These are phyloP conservation scores for Lasioglossum calceatum DNA, from an alignment of 2,888 invertebrate genomes.

Conservation along the genomic window DNA sequence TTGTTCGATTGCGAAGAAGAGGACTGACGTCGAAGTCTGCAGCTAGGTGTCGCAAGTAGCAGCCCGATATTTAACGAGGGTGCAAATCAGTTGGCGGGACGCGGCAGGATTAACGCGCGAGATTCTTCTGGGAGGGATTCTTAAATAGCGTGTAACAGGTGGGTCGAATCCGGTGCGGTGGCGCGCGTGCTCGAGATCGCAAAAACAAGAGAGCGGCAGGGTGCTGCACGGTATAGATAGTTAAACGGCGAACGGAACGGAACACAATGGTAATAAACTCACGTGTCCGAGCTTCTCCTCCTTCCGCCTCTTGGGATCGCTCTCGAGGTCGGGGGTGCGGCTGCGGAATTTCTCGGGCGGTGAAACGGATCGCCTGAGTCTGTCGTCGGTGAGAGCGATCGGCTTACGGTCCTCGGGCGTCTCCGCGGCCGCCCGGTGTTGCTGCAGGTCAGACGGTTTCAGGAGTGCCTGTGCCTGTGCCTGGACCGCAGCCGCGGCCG, in stretches of 20 bases:
- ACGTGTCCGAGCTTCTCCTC: conserved; percentile 95
- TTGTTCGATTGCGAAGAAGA: not conserved
- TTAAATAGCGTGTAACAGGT: conserved; percentile 60
- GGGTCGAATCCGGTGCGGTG: conserved; percentile 39
- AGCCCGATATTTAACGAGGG: not conserved
- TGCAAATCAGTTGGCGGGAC: not conserved
- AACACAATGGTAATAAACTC: conserved; percentile 84
- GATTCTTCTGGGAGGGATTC: conserved; percentile 34
- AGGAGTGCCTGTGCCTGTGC: conserved; percentile 79
- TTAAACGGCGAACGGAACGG: not conserved
- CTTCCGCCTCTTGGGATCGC: conserved; percentile 91
- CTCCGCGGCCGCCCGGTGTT: conserved; percentile 83
- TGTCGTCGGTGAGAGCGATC: conserved; percentile 85
- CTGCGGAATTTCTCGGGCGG: conserved; percentile 94
- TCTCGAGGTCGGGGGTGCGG: conserved; percentile 91
- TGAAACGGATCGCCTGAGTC: conserved; percentile 90
- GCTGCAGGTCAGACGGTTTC: conserved; percentile 85
- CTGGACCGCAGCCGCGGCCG: conserved; percentile 85
- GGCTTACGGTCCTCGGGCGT: conserved; percentile 87
- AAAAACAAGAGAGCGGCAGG: conserved; percentile 7
- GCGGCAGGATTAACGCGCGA: conserved; percentile 14
- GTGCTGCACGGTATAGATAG: not conserved
- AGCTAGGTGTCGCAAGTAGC: not conserved
- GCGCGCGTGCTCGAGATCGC: conserved; percentile 37
- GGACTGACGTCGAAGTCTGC: not conserved